These are phyloP conservation scores for Drosophila vallismaia DNA, from an alignment of 2,888 invertebrate species.

Conservation along the genomic window DNA sequence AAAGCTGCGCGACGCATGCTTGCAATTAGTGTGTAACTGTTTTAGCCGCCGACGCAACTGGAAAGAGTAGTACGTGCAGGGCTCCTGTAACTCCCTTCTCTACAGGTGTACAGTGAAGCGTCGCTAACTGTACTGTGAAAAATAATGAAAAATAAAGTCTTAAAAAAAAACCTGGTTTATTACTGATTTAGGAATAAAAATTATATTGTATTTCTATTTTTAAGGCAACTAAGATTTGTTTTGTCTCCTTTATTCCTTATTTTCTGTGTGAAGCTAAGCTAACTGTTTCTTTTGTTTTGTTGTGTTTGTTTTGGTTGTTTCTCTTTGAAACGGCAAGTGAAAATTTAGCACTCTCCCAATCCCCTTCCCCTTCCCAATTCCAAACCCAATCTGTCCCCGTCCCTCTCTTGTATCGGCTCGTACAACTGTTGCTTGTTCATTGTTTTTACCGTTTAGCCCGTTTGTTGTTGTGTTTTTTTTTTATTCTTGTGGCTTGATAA, in stretches of 20 bases:
- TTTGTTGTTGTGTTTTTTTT: conserved; percentile 44
- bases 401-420: conserved; percentile 24
- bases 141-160: no score
- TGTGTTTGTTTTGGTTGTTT: conserved; percentile 17
- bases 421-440: conserved; percentile 70
- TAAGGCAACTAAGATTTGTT: no score
- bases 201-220: no score
- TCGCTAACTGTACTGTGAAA: neutral
- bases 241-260: conserved; percentile 74
- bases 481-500: conserved; percentile 67
- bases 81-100: conserved; percentile 29
- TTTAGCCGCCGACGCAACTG: conserved; percentile 43
- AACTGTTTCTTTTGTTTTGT: conserved; percentile 4
- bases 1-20: conserved; percentile 63
- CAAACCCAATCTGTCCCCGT: conserved; percentile 14
- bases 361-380: conserved; percentile 15
- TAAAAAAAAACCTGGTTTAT: no score
- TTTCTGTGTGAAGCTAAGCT: conserved; percentile 51
- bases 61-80: conserved; percentile 69
- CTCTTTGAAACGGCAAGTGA: conserved; percentile 43
- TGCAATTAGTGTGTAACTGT: conserved; percentile 75
- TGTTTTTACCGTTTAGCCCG: conserved; percentile 77
- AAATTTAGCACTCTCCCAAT: conserved; percentile 34
- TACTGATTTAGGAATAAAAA: no score
- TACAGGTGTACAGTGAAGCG: conserved; percentile 11